Evolutionary conservation across 2,113 vertebrate genomes (phyloP), one percentile per base, ranked within the genome.

Genomic region (Tauraco erythrolophus): DNA sequence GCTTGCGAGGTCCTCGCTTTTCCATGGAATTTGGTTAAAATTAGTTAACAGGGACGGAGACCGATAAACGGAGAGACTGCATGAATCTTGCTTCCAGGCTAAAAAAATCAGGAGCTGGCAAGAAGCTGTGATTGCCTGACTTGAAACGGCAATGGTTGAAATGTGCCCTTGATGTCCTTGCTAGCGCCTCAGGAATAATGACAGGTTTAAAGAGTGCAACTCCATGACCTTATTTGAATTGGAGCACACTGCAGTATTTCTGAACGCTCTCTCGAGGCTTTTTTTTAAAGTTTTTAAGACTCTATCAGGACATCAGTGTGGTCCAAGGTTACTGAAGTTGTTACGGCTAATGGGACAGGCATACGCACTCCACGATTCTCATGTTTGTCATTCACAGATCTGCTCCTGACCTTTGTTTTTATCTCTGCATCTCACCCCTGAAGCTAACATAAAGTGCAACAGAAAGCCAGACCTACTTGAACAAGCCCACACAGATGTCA

Each of bases 391-490:
- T 54, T 87, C 77, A 92, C 35, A 91, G 83, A 71, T 89, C 64
- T 88, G 69, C 45, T 91, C 53, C 83, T 75, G 91, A 94, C 94
- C 88, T 94, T 84, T 87, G 61, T 62, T 88, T 95, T 94, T 81
- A 92, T 95, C 94, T 81, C 68, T 94, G 35, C 72, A 97, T 94
- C 86, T 97, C 83, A 65, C 30, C 83, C 75, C 82, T 50, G 76
- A 75, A 94, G 92, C 71, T 66, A 93, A 65, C 58, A 64, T 15
- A 28, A 88, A 93, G 76, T 23, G 14, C 62, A 68, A 45, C 72
- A 94, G 68, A 87, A 87, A 94, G 80, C 56, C 72, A 84, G 33
- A 65, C 60, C 69, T 71, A 48, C 69, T 89, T 66, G 39, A 86
- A 56, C 56, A 70, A 93, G 48, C 60, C 56, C 76, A 78, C 88